A percentile compares a stretch with the other conserved stretches of the same genome.
Conservation (phyloP, 2,888 invertebrate genomes). For the Meghimatium bilineatum region DNA sequence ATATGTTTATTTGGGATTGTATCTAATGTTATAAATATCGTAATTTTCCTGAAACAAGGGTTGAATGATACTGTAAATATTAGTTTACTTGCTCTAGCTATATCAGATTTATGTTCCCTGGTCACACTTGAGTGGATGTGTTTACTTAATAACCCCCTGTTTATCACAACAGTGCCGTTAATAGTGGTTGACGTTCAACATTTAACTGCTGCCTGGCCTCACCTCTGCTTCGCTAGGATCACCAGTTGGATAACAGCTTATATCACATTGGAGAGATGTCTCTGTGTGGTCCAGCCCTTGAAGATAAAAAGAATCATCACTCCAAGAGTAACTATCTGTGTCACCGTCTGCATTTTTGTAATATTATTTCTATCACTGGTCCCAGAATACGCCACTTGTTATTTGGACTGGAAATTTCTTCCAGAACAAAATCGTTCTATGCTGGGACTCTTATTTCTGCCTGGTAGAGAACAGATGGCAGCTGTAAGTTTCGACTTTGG, state of each 20-base stretch:
- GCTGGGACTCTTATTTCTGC: conserved; percentile 12
- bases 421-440: background rate
- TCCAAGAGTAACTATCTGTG: background rate
- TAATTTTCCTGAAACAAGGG: background rate
- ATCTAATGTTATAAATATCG: background rate
- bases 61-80: background rate
- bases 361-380: background rate
- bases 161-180: background rate
- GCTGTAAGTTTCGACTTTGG: background rate
- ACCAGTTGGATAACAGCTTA: conserved; percentile 8
- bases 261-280: conserved; percentile 21
- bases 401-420: conserved; percentile 26
- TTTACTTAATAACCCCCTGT: background rate
- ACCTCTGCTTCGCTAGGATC: background rate
- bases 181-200: background rate
- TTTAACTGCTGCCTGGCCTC: conserved; percentile 20
- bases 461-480: background rate
- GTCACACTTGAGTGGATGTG: background rate
- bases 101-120: conserved; percentile 4
- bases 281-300: background rate
- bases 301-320: background rate
- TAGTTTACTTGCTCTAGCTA: background rate
- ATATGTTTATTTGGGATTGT: background rate
- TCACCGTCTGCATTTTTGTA: conserved; percentile 2
- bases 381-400: conserved; percentile 24